These are phyloP conservation scores for Brachionus sp. DNA, from an alignment of 1,140 invertebrate genomes.

Conservation along the genomic window DNA sequence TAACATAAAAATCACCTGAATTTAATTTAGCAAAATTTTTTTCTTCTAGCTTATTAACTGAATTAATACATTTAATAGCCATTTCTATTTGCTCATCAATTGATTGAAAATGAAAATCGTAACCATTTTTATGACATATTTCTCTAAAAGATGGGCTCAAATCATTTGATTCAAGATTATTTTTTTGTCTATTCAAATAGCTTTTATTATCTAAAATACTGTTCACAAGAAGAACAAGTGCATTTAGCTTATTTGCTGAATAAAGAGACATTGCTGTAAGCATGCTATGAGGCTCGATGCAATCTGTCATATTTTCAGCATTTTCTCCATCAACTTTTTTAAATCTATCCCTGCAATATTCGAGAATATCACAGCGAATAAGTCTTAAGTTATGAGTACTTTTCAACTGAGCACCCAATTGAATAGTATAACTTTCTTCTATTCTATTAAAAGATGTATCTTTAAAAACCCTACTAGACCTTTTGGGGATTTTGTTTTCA, in stretches of 20 bases:
- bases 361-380: constrained; percentile 76
- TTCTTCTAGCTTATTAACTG: background rate
- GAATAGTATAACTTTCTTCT: constrained; percentile 45
- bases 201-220: constrained; percentile 71
- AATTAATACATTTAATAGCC: background rate
- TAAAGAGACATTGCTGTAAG: constrained; percentile 90
- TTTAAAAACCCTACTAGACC: background rate
- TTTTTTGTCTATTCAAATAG: constrained; percentile 70
- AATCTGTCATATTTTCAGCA: background rate
- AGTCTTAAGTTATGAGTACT: constrained; percentile 95
- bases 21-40: constrained; percentile 55
- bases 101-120: constrained; percentile 81
- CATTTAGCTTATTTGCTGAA: constrained; percentile 77
- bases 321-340: background rate
- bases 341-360: constrained; percentile 66
- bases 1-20: constrained; percentile 88
- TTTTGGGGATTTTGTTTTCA: background rate
- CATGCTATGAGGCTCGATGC: constrained; percentile 67
- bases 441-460: constrained; percentile 6
- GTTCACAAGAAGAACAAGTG: constrained; percentile 77
- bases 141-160: background rate
- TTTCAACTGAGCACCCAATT: constrained; percentile 78
- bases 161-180: constrained; percentile 33
- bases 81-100: constrained; percentile 76
- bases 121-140: constrained; percentile 43